phyloP scores from a whole-genome alignment of 2,797 vertebrate genomes.

The Sebastes itinus region DNA sequence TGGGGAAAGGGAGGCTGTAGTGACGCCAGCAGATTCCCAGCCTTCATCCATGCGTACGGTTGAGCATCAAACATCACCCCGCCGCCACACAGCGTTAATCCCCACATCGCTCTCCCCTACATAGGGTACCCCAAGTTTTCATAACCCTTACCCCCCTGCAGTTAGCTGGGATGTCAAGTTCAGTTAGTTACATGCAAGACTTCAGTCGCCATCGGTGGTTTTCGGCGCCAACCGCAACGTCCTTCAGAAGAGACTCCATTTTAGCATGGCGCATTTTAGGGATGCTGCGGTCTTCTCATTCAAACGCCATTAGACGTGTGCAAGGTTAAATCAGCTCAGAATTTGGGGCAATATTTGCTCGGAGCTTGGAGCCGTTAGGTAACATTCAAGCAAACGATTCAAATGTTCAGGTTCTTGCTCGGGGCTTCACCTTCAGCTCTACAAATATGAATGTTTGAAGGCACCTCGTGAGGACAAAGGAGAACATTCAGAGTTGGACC shows the following conservation, averaged over 20 bases:
- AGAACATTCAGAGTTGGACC: not conserved
- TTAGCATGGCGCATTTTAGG: constrained; percentile 48
- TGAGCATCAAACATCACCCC: constrained; percentile 51
- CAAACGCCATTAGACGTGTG: not conserved
- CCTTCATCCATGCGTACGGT: constrained; percentile 73
- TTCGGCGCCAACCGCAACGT: not conserved
- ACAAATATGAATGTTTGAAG: not conserved
- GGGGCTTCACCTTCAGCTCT: not conserved
- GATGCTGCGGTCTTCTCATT: constrained; percentile 4
- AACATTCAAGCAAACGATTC: not conserved
- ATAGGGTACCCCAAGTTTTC: constrained; percentile 25
- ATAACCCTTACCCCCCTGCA: constrained; percentile 13
- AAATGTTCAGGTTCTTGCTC: not conserved
- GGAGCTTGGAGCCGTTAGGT: not conserved
- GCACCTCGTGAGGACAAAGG: not conserved
- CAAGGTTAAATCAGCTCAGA: not conserved
- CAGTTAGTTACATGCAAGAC: constrained; percentile 7
- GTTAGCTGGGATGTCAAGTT: constrained; percentile 13
- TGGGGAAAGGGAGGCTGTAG: constrained; percentile 51
- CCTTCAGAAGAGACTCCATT: constrained; percentile 63
- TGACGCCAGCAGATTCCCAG: constrained; percentile 78
- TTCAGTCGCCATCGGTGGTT: not conserved
- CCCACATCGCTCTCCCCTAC: constrained; percentile 15
- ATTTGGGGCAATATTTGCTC: not conserved
- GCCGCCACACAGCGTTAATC: constrained; percentile 60